Evolutionary conservation across 2,888 invertebrate species (phyloP).

Genomic region (Thelaira solivaga): DNA sequence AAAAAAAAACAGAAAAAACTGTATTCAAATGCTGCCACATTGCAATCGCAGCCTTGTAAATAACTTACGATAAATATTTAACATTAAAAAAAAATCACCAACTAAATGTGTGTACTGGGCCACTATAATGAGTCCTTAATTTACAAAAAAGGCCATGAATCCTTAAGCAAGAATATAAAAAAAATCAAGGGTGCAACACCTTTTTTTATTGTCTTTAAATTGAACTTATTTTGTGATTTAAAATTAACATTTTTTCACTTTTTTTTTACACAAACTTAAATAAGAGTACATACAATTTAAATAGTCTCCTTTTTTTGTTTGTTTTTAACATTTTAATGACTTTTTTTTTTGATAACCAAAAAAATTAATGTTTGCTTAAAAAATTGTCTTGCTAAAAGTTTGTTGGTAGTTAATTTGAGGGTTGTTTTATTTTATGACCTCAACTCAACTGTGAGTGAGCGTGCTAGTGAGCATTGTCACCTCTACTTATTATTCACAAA

Average conservation of each 20-base stretch:
- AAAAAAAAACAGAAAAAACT: conserved; percentile 23
- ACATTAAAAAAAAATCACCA: conserved; percentile 9
- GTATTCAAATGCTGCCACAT: conserved; percentile 48
- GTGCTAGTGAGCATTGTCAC: conserved; percentile 9
- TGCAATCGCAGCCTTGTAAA: conserved; percentile 56
- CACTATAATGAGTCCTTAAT: conserved; percentile 44
- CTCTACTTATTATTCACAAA: background rate
- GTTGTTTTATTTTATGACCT: conserved; percentile 64
- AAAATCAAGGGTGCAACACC: conserved; percentile 37
- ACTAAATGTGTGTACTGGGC: conserved; percentile 24
- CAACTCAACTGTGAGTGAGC: too few relatives aligned
- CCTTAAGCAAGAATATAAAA: conserved; percentile 20
- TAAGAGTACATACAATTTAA: conserved; percentile 24
- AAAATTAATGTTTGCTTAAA: conserved; percentile 21
- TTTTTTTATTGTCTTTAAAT: conserved; percentile 17
- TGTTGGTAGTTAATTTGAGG: conserved; percentile 64
- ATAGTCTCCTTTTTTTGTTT: conserved; percentile 1
- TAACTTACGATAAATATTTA: conserved; percentile 53
- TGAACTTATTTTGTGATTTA: conserved; percentile 31
- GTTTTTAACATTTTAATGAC: conserved; percentile 31
- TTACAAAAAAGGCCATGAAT: conserved; percentile 38
- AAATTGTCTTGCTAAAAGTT: too few relatives aligned
- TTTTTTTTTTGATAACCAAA: conserved; percentile 29
- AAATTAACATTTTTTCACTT: conserved; percentile 9
- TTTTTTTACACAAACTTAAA: background rate